Percentiles rank a stretch among this genome's conserved stretches.
Evolutionary conservation across 2,888 invertebrate species (phyloP).

Genomic region (Latheticus oryzae): DNA sequence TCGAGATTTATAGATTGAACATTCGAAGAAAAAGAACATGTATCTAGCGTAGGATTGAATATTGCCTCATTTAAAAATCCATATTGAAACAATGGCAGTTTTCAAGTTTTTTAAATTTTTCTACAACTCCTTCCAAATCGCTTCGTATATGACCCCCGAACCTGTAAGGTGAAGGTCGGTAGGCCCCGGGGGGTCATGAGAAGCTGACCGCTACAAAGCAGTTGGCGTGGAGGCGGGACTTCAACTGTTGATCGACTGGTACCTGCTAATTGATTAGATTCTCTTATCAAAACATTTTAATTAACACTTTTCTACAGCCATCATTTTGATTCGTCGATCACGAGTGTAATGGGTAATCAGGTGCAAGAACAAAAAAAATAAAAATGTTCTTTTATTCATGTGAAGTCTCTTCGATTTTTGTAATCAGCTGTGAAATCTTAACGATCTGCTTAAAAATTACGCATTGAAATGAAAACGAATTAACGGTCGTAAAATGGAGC

Average conservation of each 20-base stretch:
- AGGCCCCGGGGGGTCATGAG: conserved; percentile 42
- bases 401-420: too few relatives aligned
- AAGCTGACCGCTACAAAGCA: conserved; percentile 37
- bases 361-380: conserved; percentile 3
- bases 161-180: conserved; percentile 42
- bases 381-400: too few relatives aligned
- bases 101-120: background rate
- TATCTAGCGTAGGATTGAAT: too few relatives aligned
- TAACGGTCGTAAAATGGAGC: too few relatives aligned
- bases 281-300: conserved; percentile 28
- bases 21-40: too few relatives aligned
- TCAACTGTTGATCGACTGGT: conserved; percentile 14
- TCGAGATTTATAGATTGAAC: too few relatives aligned
- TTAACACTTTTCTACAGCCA: conserved; percentile 30
- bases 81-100: too few relatives aligned
- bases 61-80: too few relatives aligned
- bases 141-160: conserved; percentile 20
- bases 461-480: too few relatives aligned
- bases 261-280: conserved; percentile 39
- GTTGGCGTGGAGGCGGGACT: conserved; percentile 31
- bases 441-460: too few relatives aligned
- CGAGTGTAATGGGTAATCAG: conserved; percentile 1
- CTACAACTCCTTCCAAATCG: conserved; percentile 3
- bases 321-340: conserved; percentile 20
- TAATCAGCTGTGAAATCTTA: too few relatives aligned